Evolutionary conservation across 2,888 invertebrate species (phyloP).

Genomic region (Melanostoma scalare): DNA sequence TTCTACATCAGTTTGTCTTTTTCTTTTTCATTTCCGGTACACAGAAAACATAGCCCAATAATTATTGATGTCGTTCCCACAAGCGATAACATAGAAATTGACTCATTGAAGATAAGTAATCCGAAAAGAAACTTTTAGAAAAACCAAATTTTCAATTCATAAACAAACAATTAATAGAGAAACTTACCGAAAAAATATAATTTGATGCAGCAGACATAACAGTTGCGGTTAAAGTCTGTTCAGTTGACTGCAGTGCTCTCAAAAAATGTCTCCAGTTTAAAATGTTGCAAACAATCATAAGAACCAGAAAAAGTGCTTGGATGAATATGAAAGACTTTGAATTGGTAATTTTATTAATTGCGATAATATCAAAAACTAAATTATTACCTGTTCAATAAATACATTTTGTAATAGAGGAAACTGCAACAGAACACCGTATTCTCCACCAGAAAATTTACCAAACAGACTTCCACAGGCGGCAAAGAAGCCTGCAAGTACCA

Average conservation of each 20-base stretch:
- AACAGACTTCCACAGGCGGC: conserved; percentile 85
- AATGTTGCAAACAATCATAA: conserved; percentile 84
- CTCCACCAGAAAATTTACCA: conserved; percentile 83
- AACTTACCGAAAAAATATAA: conserved; percentile 84
- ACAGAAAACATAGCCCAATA: conserved; percentile 87
- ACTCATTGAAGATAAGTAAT: conserved; percentile 87
- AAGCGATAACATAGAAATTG: conserved; percentile 88
- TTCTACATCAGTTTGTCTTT: background rate
- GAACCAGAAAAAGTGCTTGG: conserved; percentile 80
- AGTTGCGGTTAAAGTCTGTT: conserved; percentile 84
- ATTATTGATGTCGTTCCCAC: conserved; percentile 87
- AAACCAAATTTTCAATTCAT: conserved; percentile 30
- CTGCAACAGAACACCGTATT: conserved; percentile 60
- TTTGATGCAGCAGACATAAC: conserved; percentile 85
- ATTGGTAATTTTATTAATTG: background rate
- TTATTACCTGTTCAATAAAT: conserved; percentile 37
- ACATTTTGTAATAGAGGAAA: conserved; percentile 24
- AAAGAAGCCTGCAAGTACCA: conserved; percentile 82
- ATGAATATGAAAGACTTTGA: conserved; percentile 71
- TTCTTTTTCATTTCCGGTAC: conserved; percentile 73
- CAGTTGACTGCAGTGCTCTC: conserved; percentile 83
- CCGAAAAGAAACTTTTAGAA: conserved; percentile 88
- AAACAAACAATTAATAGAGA: background rate
- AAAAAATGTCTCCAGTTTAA: conserved; percentile 84
- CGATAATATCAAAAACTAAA: background rate